phyloP scores from a whole-genome alignment of 2,888 invertebrate species.

The Caenorhabditis afra region DNA sequence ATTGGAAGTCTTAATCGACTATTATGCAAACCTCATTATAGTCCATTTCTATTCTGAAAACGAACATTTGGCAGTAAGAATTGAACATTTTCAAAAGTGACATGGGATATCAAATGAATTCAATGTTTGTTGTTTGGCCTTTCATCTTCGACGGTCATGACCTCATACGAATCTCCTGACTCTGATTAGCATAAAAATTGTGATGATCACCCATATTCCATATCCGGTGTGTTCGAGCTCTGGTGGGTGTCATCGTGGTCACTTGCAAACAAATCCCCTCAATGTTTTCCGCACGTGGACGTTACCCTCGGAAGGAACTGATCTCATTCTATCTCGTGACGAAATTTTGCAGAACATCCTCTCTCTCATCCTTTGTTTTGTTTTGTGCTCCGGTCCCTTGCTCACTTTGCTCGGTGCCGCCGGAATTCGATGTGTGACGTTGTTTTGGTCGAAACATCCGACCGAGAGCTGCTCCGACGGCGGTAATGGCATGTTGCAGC shows the following conservation, averaged over 20 bases:
- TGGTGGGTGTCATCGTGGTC: conserved; percentile 11
- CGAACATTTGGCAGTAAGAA: conserved; percentile 19
- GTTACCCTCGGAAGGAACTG: conserved; percentile 6
- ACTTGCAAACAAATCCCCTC: neutral
- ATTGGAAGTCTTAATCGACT: conserved; percentile 22
- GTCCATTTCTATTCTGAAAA: conserved; percentile 18
- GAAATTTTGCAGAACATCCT: conserved; percentile 37
- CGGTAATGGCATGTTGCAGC: conserved; percentile 52
- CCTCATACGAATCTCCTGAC: conserved; percentile 19
- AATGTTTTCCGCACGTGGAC: neutral
- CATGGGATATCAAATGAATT: no score
- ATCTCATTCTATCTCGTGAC: conserved; percentile 10
- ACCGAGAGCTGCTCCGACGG: no score
- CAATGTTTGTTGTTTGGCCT: neutral
- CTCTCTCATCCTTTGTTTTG: conserved; percentile 35
- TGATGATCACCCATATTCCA: no score
- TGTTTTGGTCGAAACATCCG: conserved; percentile 31
- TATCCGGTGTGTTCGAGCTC: no score
- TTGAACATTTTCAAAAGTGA: neutral
- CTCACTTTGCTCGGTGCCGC: neutral
- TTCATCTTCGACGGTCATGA: conserved; percentile 10
- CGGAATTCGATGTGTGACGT: conserved; percentile 24
- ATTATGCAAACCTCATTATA: conserved; percentile 21
- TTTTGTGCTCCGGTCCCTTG: conserved; percentile 1
- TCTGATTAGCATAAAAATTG: conserved; percentile 27